Conservation (phyloP, 2,888 invertebrate species). For the Drosophila ustulata region DNA sequence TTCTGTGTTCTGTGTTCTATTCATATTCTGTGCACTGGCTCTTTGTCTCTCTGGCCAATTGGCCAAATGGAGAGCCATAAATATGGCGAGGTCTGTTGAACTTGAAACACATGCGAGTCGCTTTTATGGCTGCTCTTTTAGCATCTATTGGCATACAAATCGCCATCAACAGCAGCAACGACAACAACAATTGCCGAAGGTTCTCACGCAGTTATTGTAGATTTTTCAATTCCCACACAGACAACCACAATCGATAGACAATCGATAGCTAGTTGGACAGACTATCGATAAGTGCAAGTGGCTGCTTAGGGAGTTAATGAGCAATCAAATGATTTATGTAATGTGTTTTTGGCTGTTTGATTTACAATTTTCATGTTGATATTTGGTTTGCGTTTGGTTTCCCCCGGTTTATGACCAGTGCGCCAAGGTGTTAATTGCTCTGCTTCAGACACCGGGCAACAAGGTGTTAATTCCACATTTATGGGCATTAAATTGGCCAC, state of each 20-base stretch:
- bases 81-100: slow-evolving; percentile 45
- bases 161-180: not conserved
- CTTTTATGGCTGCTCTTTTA: slow-evolving; percentile 38
- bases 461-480: slow-evolving; percentile 81
- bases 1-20: slow-evolving; percentile 27
- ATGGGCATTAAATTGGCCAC: slow-evolving; percentile 72
- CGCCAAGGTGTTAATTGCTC: slow-evolving; percentile 80
- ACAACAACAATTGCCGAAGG: slow-evolving; percentile 12
- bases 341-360: slow-evolving; percentile 19
- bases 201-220: slow-evolving; percentile 41
- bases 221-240: slow-evolving; percentile 17
- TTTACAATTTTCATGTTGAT: slow-evolving; percentile 29
- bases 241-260: not conserved
- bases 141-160: slow-evolving; percentile 37
- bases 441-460: slow-evolving; percentile 53
- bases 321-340: slow-evolving; percentile 11
- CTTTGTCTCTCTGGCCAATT: slow-evolving; percentile 30
- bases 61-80: slow-evolving; percentile 49
- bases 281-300: not conserved
- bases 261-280: not conserved
- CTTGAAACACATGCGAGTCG: slow-evolving; percentile 37
- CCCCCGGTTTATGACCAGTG: slow-evolving; percentile 54
- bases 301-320: not conserved
- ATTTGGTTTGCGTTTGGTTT: slow-evolving; percentile 30
- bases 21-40: slow-evolving; percentile 54